phyloP scores from a whole-genome alignment of 2,888 invertebrate genomes.

The Agonopterix alstromeriana region DNA sequence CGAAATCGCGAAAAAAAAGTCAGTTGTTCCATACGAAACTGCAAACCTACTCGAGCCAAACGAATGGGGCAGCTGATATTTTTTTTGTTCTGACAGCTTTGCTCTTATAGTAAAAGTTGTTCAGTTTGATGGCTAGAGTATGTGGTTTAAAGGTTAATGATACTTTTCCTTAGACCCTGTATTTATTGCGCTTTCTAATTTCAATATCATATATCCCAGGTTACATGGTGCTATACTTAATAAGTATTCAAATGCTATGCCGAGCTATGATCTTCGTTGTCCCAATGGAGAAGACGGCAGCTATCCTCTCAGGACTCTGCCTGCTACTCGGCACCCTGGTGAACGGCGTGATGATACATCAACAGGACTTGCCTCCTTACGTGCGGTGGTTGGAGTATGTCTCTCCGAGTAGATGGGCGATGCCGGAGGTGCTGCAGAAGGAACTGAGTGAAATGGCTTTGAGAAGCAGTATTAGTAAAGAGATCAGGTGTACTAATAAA shows the following conservation, averaged over 20 bases:
- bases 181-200: too few species aligned
- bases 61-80: too few species aligned
- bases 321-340: slow-evolving; percentile 79
- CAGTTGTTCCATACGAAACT: too few species aligned
- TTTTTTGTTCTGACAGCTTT: too few species aligned
- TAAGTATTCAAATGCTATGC: slow-evolving; percentile 81
- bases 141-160: too few species aligned
- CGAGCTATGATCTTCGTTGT: slow-evolving; percentile 81
- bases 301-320: slow-evolving; percentile 77
- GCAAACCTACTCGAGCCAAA: too few species aligned
- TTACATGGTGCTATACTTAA: slow-evolving; percentile 83
- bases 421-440: slow-evolving; percentile 80
- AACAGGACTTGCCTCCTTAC: slow-evolving; percentile 80
- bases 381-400: slow-evolving; percentile 81
- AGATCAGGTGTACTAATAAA: slow-evolving; percentile 81
- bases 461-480: slow-evolving; percentile 64
- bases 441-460: slow-evolving; percentile 82
- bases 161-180: too few species aligned
- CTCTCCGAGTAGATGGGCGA: slow-evolving; percentile 84
- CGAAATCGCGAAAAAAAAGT: too few species aligned
- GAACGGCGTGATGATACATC: slow-evolving; percentile 83
- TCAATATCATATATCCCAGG: slow-evolving; percentile 52
- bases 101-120: too few species aligned
- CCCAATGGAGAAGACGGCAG: slow-evolving; percentile 80
- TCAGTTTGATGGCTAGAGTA: too few species aligned